A percentile compares a stretch with the other conserved stretches of the same genome.
phyloP scores from a whole-genome alignment of 1,140 invertebrate species.

The Drosophila melanica region DNA sequence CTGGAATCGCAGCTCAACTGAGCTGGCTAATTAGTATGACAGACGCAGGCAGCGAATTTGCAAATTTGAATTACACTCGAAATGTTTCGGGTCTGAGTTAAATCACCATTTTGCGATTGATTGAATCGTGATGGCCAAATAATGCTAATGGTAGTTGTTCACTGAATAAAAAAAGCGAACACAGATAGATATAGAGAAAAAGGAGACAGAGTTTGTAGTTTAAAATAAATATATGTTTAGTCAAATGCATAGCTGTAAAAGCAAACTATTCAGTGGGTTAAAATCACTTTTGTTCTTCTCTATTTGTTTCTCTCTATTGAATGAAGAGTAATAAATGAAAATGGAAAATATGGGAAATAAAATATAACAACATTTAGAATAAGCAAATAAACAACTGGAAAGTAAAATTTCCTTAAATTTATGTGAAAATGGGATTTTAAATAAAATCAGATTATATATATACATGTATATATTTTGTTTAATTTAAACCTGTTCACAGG shows the following conservation, averaged over 20 bases:
- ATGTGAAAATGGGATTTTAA: no score
- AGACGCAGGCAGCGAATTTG: conserved; percentile 49
- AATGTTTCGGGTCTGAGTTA: conserved; percentile 12
- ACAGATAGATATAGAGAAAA: background rate
- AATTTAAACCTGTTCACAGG: background rate
- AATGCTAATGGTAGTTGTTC: conserved; percentile 15
- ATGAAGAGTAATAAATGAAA: no score
- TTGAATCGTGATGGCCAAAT: conserved; percentile 27
- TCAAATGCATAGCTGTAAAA: background rate
- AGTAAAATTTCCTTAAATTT: no score
- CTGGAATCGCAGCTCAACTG: conserved; percentile 6
- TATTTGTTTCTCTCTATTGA: no score
- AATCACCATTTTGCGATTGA: conserved; percentile 29
- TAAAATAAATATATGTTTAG: background rate
- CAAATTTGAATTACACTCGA: conserved; percentile 62
- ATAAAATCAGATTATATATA: no score
- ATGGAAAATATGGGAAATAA: no score
- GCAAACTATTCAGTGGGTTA: background rate
- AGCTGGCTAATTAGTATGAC: conserved; percentile 77
- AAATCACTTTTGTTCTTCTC: background rate
- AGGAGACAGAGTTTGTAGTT: no score
- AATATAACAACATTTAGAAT: no score
- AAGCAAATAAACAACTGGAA: no score
- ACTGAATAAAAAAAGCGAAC: background rate
- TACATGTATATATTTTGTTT: background rate